Evolutionary conservation across 2,797 vertebrate species (phyloP).

Genomic region (Rousettus madagascariensis): DNA sequence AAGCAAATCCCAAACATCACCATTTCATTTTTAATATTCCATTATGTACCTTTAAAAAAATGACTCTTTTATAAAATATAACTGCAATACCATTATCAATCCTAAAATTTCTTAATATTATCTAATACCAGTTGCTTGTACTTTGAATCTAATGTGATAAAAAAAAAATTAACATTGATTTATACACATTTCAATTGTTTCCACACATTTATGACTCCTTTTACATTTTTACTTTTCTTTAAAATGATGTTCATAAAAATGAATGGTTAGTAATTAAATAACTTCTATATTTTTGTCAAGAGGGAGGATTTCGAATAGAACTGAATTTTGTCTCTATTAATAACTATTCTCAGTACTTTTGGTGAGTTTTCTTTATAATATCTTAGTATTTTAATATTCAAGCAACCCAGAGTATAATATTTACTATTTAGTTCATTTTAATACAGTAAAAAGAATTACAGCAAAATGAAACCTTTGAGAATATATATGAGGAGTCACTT

Average conservation of each 20-base stretch:
- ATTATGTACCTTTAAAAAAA: not conserved
- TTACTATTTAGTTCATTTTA: constrained; percentile 42
- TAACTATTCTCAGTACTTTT: not conserved
- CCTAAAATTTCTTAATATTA: not conserved
- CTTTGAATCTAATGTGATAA: not conserved
- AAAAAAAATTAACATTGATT: constrained; percentile 32
- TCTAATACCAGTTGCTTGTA: not conserved
- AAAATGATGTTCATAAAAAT: constrained; percentile 40
- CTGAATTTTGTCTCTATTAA: not conserved
- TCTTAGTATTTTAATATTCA: constrained; percentile 51
- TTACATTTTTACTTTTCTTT: constrained; percentile 29
- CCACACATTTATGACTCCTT: not conserved
- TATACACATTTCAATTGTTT: not conserved
- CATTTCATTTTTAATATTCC: not conserved
- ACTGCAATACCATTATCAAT: not conserved
- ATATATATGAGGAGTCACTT: constrained; percentile 18
- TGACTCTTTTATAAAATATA: not conserved
- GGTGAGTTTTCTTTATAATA: not conserved
- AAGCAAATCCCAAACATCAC: not conserved
- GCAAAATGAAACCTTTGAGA: constrained; percentile 13
- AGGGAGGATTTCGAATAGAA: not conserved
- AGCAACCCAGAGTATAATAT: not conserved
- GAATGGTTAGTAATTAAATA: constrained; percentile 17
- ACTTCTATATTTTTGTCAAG: constrained; percentile 40
- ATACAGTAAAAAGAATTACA: constrained; percentile 1